Percentiles rank a stretch among this genome's conserved stretches.
Evolutionary conservation across 2,888 invertebrate genomes (phyloP).

Genomic region (Monopis laevigella): DNA sequence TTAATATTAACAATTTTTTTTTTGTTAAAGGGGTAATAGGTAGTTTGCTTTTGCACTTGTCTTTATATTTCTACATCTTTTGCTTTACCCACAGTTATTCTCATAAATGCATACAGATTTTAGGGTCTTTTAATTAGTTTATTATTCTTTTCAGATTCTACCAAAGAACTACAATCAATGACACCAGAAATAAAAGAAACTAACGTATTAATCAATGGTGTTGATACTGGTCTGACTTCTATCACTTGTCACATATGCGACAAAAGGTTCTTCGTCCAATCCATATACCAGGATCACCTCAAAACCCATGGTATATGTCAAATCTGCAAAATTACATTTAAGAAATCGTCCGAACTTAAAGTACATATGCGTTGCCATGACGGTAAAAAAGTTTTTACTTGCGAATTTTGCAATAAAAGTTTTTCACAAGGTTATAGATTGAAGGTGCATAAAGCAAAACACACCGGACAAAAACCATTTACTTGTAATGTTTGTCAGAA

Average conservation of each 20-base stretch:
- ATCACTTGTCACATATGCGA: slow-evolving; percentile 2
- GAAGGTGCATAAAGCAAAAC: neutral
- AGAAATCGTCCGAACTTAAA: neutral
- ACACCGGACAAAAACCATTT: slow-evolving; percentile 3
- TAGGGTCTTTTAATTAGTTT: no score
- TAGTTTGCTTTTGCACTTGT: no score
- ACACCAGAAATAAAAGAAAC: no score
- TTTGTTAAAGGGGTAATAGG: no score
- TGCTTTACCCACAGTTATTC: no score
- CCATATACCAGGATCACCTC: slow-evolving; percentile 2
- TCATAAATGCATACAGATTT: no score
- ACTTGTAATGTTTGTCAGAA: slow-evolving; percentile 12
- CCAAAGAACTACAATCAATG: no score
- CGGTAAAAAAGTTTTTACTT: neutral
- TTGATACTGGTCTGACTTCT: slow-evolving; percentile 1
- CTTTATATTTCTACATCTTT: no score
- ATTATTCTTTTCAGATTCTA: no score
- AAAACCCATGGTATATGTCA: neutral
- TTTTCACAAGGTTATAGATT: slow-evolving; percentile 3
- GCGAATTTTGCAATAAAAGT: neutral
- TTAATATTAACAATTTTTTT: no score
- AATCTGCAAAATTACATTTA: neutral
- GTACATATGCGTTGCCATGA: neutral
- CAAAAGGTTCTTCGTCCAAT: slow-evolving; percentile 5
- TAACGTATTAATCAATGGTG: neutral